Percentiles rank a stretch among this genome's conserved stretches.
Evolutionary conservation across 2,888 invertebrate genomes (phyloP).

Genomic region (Nephrotoma flavescens): DNA sequence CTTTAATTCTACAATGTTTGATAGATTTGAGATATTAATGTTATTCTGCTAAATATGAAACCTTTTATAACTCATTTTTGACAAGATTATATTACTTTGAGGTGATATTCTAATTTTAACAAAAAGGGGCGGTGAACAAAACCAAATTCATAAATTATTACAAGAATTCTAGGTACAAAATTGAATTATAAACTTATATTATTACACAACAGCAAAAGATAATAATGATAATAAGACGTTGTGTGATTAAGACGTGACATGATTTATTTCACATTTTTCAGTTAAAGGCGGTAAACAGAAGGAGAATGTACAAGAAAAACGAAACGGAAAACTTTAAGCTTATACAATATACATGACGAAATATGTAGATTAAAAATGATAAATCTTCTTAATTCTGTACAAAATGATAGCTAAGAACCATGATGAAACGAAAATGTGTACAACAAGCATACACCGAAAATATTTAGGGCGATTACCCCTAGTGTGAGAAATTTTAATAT

Average conservation of each 20-base stretch:
- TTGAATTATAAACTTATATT: background rate
- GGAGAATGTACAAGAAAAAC: background rate
- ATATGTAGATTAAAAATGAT: background rate
- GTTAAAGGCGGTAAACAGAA: background rate
- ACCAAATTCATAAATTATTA: too few relatives aligned
- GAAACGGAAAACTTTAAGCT: background rate
- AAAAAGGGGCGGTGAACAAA: too few relatives aligned
- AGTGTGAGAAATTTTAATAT: background rate
- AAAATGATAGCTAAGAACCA: background rate
- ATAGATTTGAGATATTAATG: too few relatives aligned
- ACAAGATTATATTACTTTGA: too few relatives aligned
- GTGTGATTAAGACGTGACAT: background rate
- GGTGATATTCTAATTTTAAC: too few relatives aligned
- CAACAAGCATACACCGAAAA: background rate
- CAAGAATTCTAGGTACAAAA: background rate
- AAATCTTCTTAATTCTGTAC: background rate
- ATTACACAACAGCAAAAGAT: background rate
- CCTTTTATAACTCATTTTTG: too few relatives aligned
- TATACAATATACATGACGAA: background rate
- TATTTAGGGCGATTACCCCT: background rate
- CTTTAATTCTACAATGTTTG: too few relatives aligned
- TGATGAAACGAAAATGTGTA: background rate
- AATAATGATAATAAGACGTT: background rate
- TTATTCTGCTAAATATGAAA: too few relatives aligned
- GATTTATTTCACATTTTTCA: background rate